These are phyloP conservation scores for Boloria selene DNA, from an alignment of 2,888 invertebrate genomes.

Conservation along the genomic window DNA sequence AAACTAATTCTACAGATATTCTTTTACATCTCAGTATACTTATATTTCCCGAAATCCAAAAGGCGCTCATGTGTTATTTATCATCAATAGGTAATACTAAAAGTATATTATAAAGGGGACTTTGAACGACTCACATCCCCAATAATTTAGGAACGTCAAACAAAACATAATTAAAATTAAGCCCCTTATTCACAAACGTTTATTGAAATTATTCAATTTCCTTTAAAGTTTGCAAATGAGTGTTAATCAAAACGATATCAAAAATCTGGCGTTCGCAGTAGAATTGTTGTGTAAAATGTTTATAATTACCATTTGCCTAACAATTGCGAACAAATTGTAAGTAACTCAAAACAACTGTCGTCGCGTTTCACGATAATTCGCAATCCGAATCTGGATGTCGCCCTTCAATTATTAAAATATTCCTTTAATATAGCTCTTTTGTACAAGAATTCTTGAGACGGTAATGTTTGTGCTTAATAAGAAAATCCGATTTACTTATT, in stretches of 20 bases:
- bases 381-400: slow-evolving; percentile 45
- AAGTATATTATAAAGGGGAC: too few relatives aligned
- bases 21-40: too few relatives aligned
- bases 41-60: too few relatives aligned
- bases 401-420: slow-evolving; percentile 61
- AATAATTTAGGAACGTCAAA: too few relatives aligned
- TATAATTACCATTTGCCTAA: slow-evolving; percentile 34
- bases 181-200: not conserved
- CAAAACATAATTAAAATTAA: not conserved
- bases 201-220: slow-evolving; percentile 4
- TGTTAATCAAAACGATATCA: slow-evolving; percentile 15
- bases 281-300: slow-evolving; percentile 45
- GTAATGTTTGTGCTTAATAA: slow-evolving; percentile 61
- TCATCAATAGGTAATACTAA: too few relatives aligned
- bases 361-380: slow-evolving; percentile 48
- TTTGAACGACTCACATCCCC: too few relatives aligned
- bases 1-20: too few relatives aligned
- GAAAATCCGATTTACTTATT: slow-evolving; percentile 58
- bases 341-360: slow-evolving; percentile 57
- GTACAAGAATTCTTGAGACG: slow-evolving; percentile 51
- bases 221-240: not conserved
- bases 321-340: slow-evolving; percentile 47
- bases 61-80: too few relatives aligned
- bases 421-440: slow-evolving; percentile 55
- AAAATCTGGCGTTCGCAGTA: slow-evolving; percentile 45